These are phyloP conservation scores for Coreius guichenoti DNA, from an alignment of 2,797 vertebrate genomes.

Conservation along the genomic window DNA sequence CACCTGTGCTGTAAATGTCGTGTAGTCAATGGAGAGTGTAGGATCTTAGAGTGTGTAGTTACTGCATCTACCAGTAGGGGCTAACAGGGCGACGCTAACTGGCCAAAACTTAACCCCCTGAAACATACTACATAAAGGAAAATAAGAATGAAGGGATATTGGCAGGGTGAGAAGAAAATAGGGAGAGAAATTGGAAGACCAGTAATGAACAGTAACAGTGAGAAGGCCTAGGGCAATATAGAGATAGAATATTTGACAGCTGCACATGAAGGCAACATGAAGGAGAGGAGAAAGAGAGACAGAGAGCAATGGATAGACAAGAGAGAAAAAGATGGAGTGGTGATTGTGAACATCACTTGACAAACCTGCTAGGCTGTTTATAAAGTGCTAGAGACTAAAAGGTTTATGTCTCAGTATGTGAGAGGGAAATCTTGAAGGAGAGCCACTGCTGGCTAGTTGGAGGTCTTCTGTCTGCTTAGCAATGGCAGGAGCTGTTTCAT, in stretches of 20 bases:
- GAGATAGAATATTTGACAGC: constrained; percentile 31
- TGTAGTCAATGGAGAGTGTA: too few species aligned
- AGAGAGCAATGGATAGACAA: background rate
- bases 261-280: background rate
- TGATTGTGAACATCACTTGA: constrained; percentile 36
- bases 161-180: constrained; percentile 1
- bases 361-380: constrained; percentile 51
- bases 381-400: constrained; percentile 51
- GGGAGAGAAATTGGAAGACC: constrained; percentile 29
- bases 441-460: constrained; percentile 54
- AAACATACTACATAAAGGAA: background rate
- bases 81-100: background rate
- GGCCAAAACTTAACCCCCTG: background rate
- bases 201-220: constrained; percentile 18
- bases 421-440: constrained; percentile 55
- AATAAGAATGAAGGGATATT: background rate
- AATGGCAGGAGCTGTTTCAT: constrained; percentile 21
- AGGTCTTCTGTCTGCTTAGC: constrained; percentile 44
- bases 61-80: background rate
- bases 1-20: background rate
- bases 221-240: constrained; percentile 36
- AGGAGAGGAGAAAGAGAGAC: background rate
- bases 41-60: too few species aligned
- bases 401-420: constrained; percentile 45
- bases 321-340: constrained; percentile 4